Percentiles rank a stretch among this genome's conserved stretches.
Evolutionary conservation across 2,797 vertebrate species (phyloP).

Genomic region (Antennarius maculatus): DNA sequence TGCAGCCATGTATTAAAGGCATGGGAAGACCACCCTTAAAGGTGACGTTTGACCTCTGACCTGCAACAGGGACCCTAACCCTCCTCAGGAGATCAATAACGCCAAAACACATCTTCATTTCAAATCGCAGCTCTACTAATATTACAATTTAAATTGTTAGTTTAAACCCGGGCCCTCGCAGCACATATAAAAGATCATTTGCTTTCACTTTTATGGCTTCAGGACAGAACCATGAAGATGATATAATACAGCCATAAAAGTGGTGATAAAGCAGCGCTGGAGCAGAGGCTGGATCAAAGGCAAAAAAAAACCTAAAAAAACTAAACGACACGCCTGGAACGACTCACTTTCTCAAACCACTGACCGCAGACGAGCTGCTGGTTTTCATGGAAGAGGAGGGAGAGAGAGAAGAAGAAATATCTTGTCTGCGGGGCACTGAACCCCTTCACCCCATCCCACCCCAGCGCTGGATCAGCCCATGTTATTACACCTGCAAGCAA

Average conservation of each 20-base stretch:
- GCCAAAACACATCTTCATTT: background rate
- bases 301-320: conserved; percentile 25
- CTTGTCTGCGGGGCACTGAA: conserved; percentile 36
- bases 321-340: conserved; percentile 15
- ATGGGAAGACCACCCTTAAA: background rate
- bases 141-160: background rate
- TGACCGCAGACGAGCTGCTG: conserved; percentile 35
- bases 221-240: background rate
- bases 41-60: conserved; percentile 7
- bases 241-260: conserved; percentile 31
- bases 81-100: background rate
- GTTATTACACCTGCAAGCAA: conserved; percentile 81
- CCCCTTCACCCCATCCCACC: conserved; percentile 1
- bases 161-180: background rate
- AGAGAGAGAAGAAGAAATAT: conserved; percentile 24
- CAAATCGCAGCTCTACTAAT: background rate
- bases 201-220: background rate
- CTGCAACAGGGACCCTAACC: background rate
- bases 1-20: background rate
- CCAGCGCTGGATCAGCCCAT: conserved; percentile 46
- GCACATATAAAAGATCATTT: background rate
- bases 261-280: conserved; percentile 16
- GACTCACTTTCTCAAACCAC: conserved; percentile 7
- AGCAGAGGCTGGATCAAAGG: background rate
- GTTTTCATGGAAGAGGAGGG: conserved; percentile 28